phyloP scores from a whole-genome alignment of 2,888 invertebrate genomes.

The Acrobasis consociella region DNA sequence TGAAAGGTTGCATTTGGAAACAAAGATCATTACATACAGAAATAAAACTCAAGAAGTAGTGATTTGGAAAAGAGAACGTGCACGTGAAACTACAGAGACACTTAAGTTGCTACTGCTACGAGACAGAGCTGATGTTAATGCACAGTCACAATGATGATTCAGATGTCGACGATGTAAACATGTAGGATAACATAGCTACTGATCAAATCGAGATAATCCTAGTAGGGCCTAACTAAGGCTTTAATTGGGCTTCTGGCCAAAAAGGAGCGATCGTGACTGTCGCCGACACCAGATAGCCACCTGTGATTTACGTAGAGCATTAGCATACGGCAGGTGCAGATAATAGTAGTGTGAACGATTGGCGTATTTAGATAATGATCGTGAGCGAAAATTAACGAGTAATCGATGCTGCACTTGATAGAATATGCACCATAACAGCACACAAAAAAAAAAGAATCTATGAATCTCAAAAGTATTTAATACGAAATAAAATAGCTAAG shows the following conservation, averaged over 20 bases:
- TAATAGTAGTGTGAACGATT: conserved; percentile 60
- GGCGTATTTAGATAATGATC: conserved; percentile 64
- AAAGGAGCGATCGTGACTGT: conserved; percentile 39
- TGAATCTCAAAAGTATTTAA: too few species aligned
- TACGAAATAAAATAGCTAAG: too few species aligned
- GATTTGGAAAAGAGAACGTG: too few species aligned
- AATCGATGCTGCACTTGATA: neutral
- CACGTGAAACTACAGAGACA: too few species aligned
- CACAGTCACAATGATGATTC: conserved; percentile 12
- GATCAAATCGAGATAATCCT: conserved; percentile 32
- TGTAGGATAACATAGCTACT: conserved; percentile 27
- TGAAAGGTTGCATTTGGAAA: too few species aligned
- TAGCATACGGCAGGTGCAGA: conserved; percentile 62
- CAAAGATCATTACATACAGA: too few species aligned
- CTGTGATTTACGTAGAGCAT: conserved; percentile 44
- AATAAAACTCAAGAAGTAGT: neutral
- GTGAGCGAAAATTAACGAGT: conserved; percentile 26
- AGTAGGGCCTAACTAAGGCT: conserved; percentile 35
- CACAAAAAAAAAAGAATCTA: neutral
- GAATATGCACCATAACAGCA: neutral
- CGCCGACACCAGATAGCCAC: conserved; percentile 24
- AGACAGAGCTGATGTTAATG: too few species aligned
- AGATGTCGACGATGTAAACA: conserved; percentile 31
- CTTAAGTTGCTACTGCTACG: too few species aligned
- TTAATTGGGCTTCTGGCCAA: conserved; percentile 40